Evolutionary conservation across 1,140 invertebrate genomes (phyloP).

Genomic region (Antheraea mylitta): DNA sequence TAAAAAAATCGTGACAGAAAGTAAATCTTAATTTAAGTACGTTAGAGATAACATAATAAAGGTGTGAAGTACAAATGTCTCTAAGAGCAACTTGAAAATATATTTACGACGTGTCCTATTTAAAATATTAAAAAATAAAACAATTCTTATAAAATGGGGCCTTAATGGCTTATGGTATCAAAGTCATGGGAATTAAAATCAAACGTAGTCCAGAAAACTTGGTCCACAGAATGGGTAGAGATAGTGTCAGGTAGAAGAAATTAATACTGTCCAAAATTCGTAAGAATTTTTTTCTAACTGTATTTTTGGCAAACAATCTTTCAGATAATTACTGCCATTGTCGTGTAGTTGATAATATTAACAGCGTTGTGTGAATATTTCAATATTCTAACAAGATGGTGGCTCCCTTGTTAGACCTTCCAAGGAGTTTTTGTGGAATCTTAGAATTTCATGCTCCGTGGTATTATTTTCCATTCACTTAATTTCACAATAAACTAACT

Average conservation of each 20-base stretch:
- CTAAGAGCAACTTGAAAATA: not conserved
- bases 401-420: too few species aligned
- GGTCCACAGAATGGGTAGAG: not conserved
- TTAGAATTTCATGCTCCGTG: too few species aligned
- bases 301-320: too few species aligned
- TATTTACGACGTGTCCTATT: not conserved
- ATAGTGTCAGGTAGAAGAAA: not conserved
- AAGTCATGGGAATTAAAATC: not conserved
- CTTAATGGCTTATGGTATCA: not conserved
- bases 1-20: not conserved
- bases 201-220: not conserved
- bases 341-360: too few species aligned
- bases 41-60: not conserved
- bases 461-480: too few species aligned
- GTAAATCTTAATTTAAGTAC: not conserved
- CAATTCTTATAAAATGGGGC: not conserved
- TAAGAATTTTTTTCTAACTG: too few species aligned
- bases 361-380: too few species aligned
- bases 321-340: too few species aligned
- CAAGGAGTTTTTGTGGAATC: too few species aligned
- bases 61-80: not conserved
- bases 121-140: not conserved
- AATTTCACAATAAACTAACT: too few species aligned
- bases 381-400: too few species aligned
- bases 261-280: not conserved